Base-by-base conservation (phyloP, 2,797 vertebrate genomes). In the Fringilla coelebs region DNA sequence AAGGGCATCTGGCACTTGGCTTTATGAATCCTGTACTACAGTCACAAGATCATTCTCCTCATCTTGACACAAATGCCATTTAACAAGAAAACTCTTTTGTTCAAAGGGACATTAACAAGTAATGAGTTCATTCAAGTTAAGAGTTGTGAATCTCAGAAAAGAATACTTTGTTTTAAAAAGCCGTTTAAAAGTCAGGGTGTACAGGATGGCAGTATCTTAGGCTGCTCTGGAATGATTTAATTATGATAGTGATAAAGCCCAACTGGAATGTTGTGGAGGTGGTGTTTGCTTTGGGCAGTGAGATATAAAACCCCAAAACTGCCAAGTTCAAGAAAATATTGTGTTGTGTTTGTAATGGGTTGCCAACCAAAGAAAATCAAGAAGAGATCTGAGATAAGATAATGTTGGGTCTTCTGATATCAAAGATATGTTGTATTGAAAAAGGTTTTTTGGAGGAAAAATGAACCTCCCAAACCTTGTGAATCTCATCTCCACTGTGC, bases 1-100 rank as follows among this genome's bases (percentile, higher is more conserved):
- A 76, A 48, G 58, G 34, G 31, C 58, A 87, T 52, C 28, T 5
- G 32, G 14, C 34, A 54, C 40, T 66, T 21, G 21, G 46, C 52
- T 70, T 77, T 66, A 62, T 78, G 75, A 86, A 92, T 78, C 75
- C 66, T 65, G 41, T 26, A n/a, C 58, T 84, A 75, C 2, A 84
- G 70, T 25, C 90, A 93, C 81, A 65, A 78, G 58, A 95, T 78
- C 73, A 45, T 85, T 74, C 92, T 87, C 80, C 88, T 96, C 84
- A 77, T 66, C 43, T 73, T 91, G 75, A 68, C 79, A 83, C 61
- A 91, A 92, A 66, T 38, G 45, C 70, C 60, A 31, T 78, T 89
- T 86, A 89, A 91, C 60, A 76, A 1, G 6, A 88, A 86, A 94
- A 36, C 24, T 72, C 73, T 51, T 81, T 77, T 62, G 51, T 81